Evolutionary conservation across 2,888 invertebrate species (phyloP), one percentile per base, ranked within the genome.

Genomic region (Drosophila sordidula): DNA sequence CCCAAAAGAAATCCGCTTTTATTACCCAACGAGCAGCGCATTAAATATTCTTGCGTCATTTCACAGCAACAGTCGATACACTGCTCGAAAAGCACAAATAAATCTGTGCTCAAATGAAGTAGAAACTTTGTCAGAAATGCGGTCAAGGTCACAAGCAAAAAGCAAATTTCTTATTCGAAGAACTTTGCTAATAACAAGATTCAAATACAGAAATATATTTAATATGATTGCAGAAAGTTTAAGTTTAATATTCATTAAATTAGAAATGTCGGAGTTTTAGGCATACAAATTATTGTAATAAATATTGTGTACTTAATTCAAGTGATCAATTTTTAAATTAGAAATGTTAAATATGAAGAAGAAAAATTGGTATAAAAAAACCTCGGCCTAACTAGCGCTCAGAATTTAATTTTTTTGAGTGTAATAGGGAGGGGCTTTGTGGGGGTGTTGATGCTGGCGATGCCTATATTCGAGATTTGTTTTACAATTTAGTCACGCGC

Each of bases 1-100:
- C 66, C 74, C 45, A 58, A 77, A 71, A 69, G 75, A 71, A 87
- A 77, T 75, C 78, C 83, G 69, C 73, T 80, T 87, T 86, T 86
- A 80, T 83, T 86, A 66, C 80, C 83, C 51, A 75, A 64, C 49
- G 71, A 65, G 61, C 56, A 68, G 58, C 54, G 67, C 75, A 84
- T 85, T 85, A 88, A 88, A 88, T 85, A 86, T 88, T 88, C 88
- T 72, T 70, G 83, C 78, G 70, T 83, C 83, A 87, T 73, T 87
- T 76, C 70, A 75, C 75, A 77, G 49, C 34, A 51, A 51, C 49
- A 49, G n/a, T 52, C 44, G 16, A 34, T 54, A 26, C 54, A 54
- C 12, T 44, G 16, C 12, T 16, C 22, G 25, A 36, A 52, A 42
- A 22, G 1, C 6, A 9, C 0, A 18, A n/a, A 16, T 0, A 14